Conservation (phyloP, 1,140 invertebrate species). For the Anoplolepis gracilipes region DNA sequence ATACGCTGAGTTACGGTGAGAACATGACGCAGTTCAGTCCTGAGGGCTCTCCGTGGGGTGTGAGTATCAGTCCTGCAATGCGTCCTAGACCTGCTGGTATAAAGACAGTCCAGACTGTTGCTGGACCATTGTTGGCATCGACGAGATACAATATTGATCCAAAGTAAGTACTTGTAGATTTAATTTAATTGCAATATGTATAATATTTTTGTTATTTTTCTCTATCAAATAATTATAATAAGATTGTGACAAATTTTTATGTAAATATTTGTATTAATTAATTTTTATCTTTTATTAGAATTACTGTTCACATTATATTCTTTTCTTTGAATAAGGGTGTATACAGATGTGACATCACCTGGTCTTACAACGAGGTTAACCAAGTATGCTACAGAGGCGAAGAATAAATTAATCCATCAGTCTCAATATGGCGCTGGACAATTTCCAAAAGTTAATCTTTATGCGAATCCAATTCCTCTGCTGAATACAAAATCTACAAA, state of each 20-base stretch:
- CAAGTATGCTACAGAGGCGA: conserved; percentile 83
- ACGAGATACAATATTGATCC: conserved; percentile 84
- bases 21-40: conserved; percentile 69
- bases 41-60: conserved; percentile 79
- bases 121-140: conserved; percentile 82
- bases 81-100: conserved; percentile 72
- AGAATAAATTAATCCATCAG: conserved; percentile 80
- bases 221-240: neutral
- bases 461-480: conserved; percentile 80
- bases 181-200: neutral
- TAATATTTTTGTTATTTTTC: neutral
- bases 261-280: neutral
- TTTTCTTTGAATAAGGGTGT: conserved; percentile 74
- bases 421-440: conserved; percentile 82
- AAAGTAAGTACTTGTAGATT: conserved; percentile 75
- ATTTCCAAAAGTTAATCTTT: conserved; percentile 83
- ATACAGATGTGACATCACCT: conserved; percentile 82
- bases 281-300: conserved; percentile 2
- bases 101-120: conserved; percentile 80
- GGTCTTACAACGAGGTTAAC: conserved; percentile 81
- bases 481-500: conserved; percentile 78
- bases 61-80: conserved; percentile 78
- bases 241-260: neutral
- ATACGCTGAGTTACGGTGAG: conserved; percentile 62
- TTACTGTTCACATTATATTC: neutral